These are phyloP conservation scores for Lasioglossum villosulum DNA, from an alignment of 2,888 invertebrate species.

Conservation along the genomic window DNA sequence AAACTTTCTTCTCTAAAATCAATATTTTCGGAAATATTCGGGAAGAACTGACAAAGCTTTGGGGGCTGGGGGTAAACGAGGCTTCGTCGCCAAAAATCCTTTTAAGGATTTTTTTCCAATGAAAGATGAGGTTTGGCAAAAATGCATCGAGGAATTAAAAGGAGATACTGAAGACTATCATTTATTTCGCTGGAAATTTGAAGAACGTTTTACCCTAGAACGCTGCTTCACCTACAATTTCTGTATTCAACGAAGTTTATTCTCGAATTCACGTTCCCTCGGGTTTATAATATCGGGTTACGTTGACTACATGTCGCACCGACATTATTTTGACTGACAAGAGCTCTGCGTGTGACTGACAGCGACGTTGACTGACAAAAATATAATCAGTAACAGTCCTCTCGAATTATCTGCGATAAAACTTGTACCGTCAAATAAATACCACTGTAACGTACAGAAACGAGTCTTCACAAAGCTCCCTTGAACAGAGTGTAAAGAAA, in stretches of 20 bases:
- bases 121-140: too few relatives aligned
- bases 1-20: too few relatives aligned
- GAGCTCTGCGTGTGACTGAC: background rate
- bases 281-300: slow-evolving; percentile 11
- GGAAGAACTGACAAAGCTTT: too few relatives aligned
- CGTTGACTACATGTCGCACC: background rate
- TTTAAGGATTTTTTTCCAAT: too few relatives aligned
- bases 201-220: background rate
- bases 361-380: background rate
- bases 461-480: background rate
- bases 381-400: background rate
- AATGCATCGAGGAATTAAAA: too few relatives aligned
- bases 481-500: too few relatives aligned
- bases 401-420: background rate
- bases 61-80: too few relatives aligned
- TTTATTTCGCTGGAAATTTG: background rate
- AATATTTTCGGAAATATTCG: too few relatives aligned
- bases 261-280: background rate
- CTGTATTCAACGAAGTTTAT: background rate
- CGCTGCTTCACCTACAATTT: background rate
- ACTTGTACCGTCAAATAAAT: background rate
- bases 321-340: background rate
- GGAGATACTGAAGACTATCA: too few relatives aligned
- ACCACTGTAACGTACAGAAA: background rate
- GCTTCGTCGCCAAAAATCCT: too few relatives aligned